Evolutionary conservation across 2,888 invertebrate species (phyloP), one percentile per base, ranked within the genome.

Genomic region (Ophion slaviceki): DNA sequence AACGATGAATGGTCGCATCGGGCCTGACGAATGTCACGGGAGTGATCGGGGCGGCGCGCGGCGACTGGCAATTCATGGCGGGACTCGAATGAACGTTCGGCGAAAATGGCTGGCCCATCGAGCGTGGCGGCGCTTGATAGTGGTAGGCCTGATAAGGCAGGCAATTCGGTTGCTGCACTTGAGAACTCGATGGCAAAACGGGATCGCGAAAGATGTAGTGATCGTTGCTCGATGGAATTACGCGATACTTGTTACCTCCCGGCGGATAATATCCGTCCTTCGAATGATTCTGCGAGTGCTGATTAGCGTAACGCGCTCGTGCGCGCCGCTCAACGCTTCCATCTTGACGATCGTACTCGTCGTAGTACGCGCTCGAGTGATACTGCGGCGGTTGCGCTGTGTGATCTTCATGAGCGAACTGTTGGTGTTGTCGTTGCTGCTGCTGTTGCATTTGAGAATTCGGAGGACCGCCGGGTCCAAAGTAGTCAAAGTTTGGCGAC

Each of bases 91-190:
- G 90, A 57, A 91, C 80, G 45, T 91, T 91, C 0, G 92, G 89
- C 17, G 90, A 87, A 47, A 90, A 92, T n/a, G 91, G 91, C 2
- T 91, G 90, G 61, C 90, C 88, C 87, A 92, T 90, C 78, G 90
- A 91, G 24, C 91, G 89, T 4, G 90, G 90, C 66, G 92, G 71
- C 64, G 90, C 91, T 24, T 91, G 91, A 86, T 91, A 90, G 17
- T 92, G 91, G 70, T 92, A 92, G 2, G 89, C 83, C 8, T 90
- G 88, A 85, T 91, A 92, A 4, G 90, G 89, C 0, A 90, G 91
- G 70, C 91, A 91, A 74, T 89, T 91, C 87, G 90, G 92, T 61
- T 90, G 91, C 5, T 87, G 86, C 5, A 77, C 14, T 67, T 53
- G 53, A 45, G 72, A n/a, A 82, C 85, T 83, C 28, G 78, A 32